Percentiles rank a stretch among this genome's conserved stretches.
Conservation (phyloP, 2,113 vertebrate genomes). For the Psammodynastes pulverulentus region DNA sequence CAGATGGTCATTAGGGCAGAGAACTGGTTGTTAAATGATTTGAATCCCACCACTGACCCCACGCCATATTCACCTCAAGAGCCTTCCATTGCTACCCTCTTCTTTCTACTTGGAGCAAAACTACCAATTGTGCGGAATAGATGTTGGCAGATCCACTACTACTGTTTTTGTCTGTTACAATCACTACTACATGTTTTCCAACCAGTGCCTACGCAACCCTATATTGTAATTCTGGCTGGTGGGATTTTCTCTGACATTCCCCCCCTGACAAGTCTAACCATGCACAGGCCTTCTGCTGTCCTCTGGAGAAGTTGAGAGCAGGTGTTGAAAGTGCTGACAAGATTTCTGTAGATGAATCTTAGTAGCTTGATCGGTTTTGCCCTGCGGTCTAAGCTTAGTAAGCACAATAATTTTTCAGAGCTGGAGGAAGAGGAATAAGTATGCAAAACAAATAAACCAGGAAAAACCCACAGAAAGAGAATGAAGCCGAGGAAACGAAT, state of each 20-base stretch:
- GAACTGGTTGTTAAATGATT: too few species aligned
- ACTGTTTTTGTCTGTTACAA: not conserved
- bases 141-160: not conserved
- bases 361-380: not conserved
- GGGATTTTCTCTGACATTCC: not conserved
- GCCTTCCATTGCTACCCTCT: not conserved
- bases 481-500: not conserved
- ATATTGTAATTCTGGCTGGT: not conserved
- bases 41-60: too few species aligned
- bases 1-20: too few species aligned
- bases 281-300: not conserved
- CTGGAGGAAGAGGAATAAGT: too few species aligned
- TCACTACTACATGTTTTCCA: not conserved
- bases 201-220: not conserved
- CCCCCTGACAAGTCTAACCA: too few species aligned
- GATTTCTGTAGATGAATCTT: not conserved
- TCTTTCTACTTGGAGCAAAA: not conserved
- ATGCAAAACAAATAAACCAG: not conserved
- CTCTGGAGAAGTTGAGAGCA: not conserved
- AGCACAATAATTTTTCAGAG: not conserved
- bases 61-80: too few species aligned
- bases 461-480: not conserved
- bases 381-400: not conserved
- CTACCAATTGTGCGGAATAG: not conserved
- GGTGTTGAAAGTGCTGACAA: not conserved